Evolutionary conservation across 2,113 vertebrate species (phyloP), one percentile per base, ranked within the genome.

Genomic region (Hassar affinis): DNA sequence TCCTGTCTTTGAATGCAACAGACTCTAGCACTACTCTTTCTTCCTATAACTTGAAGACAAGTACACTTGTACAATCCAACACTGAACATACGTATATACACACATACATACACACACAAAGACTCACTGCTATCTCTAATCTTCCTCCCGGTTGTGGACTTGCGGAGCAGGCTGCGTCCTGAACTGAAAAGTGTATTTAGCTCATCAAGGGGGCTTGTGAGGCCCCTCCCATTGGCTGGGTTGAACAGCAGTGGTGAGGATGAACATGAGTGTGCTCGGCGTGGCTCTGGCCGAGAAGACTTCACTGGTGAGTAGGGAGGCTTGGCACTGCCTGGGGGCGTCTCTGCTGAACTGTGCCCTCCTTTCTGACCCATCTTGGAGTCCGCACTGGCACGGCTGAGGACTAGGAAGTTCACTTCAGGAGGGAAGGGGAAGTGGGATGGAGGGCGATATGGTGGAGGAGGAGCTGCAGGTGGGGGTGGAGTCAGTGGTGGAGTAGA

Each of bases 141-240:
- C 90, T 93, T 97, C 42, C 96, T 93, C 17, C 96, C 96, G 0
- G 94, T 95, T 1, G 95, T 94, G 10, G 97, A 97, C 90, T 95
- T 97, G 79, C 96, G 95, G 30, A 99, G 94, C 77, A 97, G 92
- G 52, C 94, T 96, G 87, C 96, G 93, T 45, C 98, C 98, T 9
- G 97, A 97, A 92, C 91, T 98, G 91, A 99, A 98, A 80, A 99
- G 93, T 15, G 95, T 98, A 85, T 95, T 95, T 88, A 99, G 95
- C 89, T 99, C 98, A 64, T 98, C 98, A 78, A 99, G 93, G 0
- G 98, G 98, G 90, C 98, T 99, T 92, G 95, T 96, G 38, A 97
- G 91, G 0, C 96, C 92, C 74, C 96, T 93, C 61, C 94, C 89
- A 83, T 94, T 95, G 71, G 95, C 95, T 25, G 97, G 95, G 88